phyloP scores from a whole-genome alignment of 2,113 vertebrate species.

The Gorsachius goisagi region DNA sequence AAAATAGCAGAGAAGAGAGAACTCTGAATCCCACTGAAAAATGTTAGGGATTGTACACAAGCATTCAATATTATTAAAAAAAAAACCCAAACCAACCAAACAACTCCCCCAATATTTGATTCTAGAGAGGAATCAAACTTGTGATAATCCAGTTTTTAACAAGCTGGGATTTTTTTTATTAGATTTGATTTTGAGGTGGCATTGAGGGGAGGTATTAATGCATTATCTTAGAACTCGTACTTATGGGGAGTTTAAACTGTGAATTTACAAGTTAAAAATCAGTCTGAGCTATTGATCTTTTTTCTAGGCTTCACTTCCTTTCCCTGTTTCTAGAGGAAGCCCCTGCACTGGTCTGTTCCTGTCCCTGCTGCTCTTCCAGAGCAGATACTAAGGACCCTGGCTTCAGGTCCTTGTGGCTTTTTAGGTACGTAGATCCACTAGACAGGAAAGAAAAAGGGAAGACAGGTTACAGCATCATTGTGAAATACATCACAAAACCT shows the following conservation, averaged over 20 bases:
- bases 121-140: not conserved
- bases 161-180: not conserved
- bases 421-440: not conserved
- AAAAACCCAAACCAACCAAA: too few relatives aligned
- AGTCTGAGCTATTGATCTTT: not conserved
- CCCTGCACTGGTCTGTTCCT: accelerated
- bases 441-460: not conserved
- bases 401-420: not conserved
- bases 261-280: not conserved
- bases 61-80: not conserved
- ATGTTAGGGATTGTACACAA: not conserved
- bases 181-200: not conserved
- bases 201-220: not conserved
- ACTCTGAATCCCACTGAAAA: not conserved
- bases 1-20: not conserved
- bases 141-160: not conserved
- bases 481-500: not conserved
- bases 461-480: not conserved
- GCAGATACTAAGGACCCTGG: not conserved
- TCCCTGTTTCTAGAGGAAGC: not conserved
- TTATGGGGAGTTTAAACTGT: not conserved
- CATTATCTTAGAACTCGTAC: not conserved
- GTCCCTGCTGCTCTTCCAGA: not conserved
- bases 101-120: not conserved
- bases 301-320: not conserved